Evolutionary conservation across 2,113 vertebrate genomes (phyloP).

Genomic region (Diadophis punctatus): DNA sequence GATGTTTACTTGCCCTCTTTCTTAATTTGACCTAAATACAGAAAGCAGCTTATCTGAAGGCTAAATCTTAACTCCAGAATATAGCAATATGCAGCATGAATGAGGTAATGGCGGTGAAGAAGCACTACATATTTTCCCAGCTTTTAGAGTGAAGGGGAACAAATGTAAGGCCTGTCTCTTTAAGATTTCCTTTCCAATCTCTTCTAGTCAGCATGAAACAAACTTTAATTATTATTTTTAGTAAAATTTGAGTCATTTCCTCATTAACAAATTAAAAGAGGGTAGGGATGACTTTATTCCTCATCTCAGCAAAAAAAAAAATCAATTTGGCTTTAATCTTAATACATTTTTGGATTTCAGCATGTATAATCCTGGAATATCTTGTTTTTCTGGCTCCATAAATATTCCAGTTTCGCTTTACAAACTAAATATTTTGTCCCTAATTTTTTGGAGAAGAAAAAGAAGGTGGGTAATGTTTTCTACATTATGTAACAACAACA

Average conservation of each 20-base stretch:
- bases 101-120: not conserved
- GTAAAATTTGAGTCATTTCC: not conserved
- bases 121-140: not conserved
- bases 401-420: slow-evolving; percentile 20
- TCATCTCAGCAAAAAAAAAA: not conserved
- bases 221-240: not conserved
- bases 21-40: not conserved
- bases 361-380: slow-evolving; percentile 43
- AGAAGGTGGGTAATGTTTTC: not conserved
- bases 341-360: not conserved
- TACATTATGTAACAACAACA: not conserved
- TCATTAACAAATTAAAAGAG: slow-evolving; percentile 38
- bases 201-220: not conserved
- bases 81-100: not conserved
- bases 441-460: not conserved
- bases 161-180: not conserved
- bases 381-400: slow-evolving; percentile 12
- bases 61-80: not conserved
- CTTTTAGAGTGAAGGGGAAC: not conserved
- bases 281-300: slow-evolving; percentile 19
- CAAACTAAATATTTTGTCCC: not conserved
- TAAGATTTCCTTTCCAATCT: not conserved
- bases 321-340: slow-evolving; percentile 26
- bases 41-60: not conserved
- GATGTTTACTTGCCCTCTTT: not conserved